These are phyloP conservation scores for Naso thynnoides DNA, from an alignment of 2,797 vertebrate genomes.

Conservation along the genomic window DNA sequence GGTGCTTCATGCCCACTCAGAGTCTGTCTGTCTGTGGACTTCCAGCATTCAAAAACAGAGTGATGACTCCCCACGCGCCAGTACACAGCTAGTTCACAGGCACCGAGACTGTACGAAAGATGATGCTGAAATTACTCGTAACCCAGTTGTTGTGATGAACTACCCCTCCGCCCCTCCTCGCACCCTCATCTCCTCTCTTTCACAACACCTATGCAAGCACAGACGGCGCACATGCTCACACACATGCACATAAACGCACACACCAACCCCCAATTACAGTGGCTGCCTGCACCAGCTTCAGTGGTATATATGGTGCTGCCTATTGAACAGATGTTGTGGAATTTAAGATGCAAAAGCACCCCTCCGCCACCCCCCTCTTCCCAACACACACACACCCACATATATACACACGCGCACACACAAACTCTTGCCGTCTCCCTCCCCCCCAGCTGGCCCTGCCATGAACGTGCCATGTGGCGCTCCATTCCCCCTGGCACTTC, in stretches of 20 bases:
- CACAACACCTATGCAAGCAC: conserved; percentile 64
- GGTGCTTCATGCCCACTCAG: conserved; percentile 52
- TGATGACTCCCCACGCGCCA: conserved; percentile 49
- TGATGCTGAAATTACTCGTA: conserved; percentile 75
- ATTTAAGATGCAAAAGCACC: conserved; percentile 89
- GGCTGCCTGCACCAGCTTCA: conserved; percentile 76
- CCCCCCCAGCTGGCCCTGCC: conserved; percentile 86
- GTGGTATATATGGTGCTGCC: conserved; percentile 75
- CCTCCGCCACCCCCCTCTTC: conserved; percentile 37
- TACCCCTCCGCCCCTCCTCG: conserved; percentile 14
- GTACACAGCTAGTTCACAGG: conserved; percentile 56
- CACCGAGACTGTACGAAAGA: conserved; percentile 45
- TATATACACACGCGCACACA: conserved; percentile 26
- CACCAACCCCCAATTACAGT: conserved; percentile 76
- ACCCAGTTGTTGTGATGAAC: conserved; percentile 78
- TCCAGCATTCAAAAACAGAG: conserved; percentile 16
- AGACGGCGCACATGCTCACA: conserved; percentile 66
- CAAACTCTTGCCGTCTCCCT: conserved; percentile 56
- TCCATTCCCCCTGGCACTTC: conserved; percentile 84
- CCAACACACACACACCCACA: conserved; percentile 29
- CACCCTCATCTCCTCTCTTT: conserved; percentile 15
- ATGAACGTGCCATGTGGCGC: conserved; percentile 85
- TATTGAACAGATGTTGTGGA: conserved; percentile 93
- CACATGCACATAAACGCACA: conserved; percentile 58
- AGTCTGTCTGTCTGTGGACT: conserved; percentile 50